Evolutionary conservation across 2,888 invertebrate species (phyloP), one percentile per base, ranked within the genome.

Genomic region (Polylopha cassiicola): DNA sequence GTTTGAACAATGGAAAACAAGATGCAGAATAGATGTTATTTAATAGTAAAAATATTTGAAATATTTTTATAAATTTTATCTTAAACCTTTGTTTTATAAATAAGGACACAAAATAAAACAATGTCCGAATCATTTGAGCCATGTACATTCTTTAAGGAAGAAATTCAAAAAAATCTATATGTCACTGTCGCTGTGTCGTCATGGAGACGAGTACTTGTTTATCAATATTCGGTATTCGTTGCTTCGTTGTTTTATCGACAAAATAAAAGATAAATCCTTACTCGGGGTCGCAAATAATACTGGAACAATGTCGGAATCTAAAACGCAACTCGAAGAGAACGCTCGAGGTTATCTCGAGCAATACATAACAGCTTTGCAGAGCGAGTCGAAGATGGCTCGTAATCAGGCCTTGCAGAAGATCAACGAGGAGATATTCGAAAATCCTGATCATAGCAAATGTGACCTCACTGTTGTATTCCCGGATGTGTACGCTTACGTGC

Each of bases 381-480:
- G 89, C 46, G 88, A 88, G 33, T 88, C 90, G 15, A 90, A 90
- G 66, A 72, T 79, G 50, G 64, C 77, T 47, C 73, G 91, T 41
- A 89, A 87, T 61, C 73, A 81, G 46, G 88, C 87, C 1, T 73
- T 90, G 7, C 59, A 81, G 18, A 87, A 88, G 41, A 77, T 91
- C 11, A 74, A 87, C 37, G 64, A 78, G 31, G 81, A 82, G 54
- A 71, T 89, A 39, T 80, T 85, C 28, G 67, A 76, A 37, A 73
- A 73, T 16, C 59, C 73, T 10, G 59, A 49, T 1, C 75, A 86
- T 23, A 65, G 67, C 26, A 58, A 68, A 14, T 76, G 79, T 42
- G 78, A 87, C 39, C 52, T 78, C 1, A 71, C 73, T 16, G 42
- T 60, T 2, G 58, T 79, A 4, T 81, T 79, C 43, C 72, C 79